Percentiles rank a stretch among this genome's conserved stretches.
These are phyloP conservation scores for Riparia riparia DNA, from an alignment of 2,113 vertebrate species.

Conservation along the genomic window DNA sequence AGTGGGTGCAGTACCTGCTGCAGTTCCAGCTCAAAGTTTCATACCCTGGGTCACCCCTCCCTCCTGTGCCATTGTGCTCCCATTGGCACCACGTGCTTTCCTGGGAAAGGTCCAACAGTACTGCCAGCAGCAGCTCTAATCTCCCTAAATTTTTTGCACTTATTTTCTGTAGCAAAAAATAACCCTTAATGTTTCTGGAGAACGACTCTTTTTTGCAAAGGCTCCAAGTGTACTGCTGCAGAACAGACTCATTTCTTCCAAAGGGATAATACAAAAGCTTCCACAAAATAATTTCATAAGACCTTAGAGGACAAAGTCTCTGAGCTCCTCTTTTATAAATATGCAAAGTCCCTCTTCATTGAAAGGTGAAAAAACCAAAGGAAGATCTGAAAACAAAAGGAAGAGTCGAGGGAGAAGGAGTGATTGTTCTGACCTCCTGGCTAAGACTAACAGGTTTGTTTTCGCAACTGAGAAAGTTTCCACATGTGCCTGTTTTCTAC, in stretches of 20 bases:
- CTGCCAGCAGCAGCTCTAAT: not conserved
- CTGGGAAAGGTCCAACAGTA: not conserved
- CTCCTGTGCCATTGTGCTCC: rapidly evolving
- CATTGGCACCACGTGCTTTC: rapidly evolving
- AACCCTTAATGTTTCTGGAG: not conserved
- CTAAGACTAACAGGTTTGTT: not conserved
- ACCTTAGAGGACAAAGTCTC: not conserved
- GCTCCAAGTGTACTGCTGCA: not conserved
- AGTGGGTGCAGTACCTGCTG: not conserved
- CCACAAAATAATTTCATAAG: not conserved
- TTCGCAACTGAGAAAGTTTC: not conserved
- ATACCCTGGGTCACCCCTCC: not conserved
- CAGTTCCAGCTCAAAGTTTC: not conserved
- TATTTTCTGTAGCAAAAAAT: not conserved
- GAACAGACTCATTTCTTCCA: not conserved
- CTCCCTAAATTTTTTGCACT: not conserved
- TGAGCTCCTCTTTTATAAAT: not conserved
- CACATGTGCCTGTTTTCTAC: not conserved
- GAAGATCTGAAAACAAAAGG: not conserved
- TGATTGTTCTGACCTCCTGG: not conserved
- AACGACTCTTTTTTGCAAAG: not conserved
- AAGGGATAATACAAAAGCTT: not conserved
- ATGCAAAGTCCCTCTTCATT: not conserved
- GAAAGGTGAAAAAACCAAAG: not conserved
- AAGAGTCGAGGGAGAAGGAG: rapidly evolving